Evolutionary conservation across 1,140 invertebrate species (phyloP).

Genomic region (Agraylea sexmaculata): DNA sequence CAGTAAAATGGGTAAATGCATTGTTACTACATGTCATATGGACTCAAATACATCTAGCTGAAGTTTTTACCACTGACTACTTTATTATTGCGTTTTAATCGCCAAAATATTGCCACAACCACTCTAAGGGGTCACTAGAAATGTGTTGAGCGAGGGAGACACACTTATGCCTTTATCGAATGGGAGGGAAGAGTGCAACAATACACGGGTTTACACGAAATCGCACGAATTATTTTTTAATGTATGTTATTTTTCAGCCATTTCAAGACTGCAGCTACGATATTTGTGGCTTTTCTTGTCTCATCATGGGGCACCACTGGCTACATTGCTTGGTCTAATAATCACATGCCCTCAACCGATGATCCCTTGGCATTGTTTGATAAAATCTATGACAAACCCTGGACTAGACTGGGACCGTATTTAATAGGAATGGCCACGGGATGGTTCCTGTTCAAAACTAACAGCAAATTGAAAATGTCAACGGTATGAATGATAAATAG

Average conservation of each 20-base stretch:
- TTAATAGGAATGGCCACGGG: conserved; percentile 73
- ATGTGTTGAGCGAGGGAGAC: too few species aligned
- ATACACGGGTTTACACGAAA: too few species aligned
- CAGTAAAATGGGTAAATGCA: too few species aligned
- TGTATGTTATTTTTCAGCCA: conserved; percentile 42
- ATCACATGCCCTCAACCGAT: conserved; percentile 66
- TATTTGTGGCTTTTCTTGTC: conserved; percentile 51
- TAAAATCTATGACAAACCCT: conserved; percentile 80
- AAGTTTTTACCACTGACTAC: too few species aligned
- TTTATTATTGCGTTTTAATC: too few species aligned
- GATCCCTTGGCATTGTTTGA: conserved; percentile 74
- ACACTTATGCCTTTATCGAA: too few species aligned
- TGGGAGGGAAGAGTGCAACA: too few species aligned
- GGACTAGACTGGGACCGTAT: conserved; percentile 72
- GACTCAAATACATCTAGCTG: too few species aligned
- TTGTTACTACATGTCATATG: too few species aligned
- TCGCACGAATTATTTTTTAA: neutral
- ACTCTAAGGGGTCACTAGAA: too few species aligned
- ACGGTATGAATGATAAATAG: conserved; percentile 38
- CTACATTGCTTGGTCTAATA: conserved; percentile 64
- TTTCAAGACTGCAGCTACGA: conserved; percentile 55
- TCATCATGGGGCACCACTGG: conserved; percentile 69
- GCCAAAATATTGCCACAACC: too few species aligned
- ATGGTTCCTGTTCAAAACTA: conserved; percentile 70
- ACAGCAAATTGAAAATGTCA: conserved; percentile 64